Percentiles rank a stretch among this genome's conserved stretches.
phyloP scores from a whole-genome alignment of 2,797 vertebrate genomes.

The Myiothlypis chrysogaster region DNA sequence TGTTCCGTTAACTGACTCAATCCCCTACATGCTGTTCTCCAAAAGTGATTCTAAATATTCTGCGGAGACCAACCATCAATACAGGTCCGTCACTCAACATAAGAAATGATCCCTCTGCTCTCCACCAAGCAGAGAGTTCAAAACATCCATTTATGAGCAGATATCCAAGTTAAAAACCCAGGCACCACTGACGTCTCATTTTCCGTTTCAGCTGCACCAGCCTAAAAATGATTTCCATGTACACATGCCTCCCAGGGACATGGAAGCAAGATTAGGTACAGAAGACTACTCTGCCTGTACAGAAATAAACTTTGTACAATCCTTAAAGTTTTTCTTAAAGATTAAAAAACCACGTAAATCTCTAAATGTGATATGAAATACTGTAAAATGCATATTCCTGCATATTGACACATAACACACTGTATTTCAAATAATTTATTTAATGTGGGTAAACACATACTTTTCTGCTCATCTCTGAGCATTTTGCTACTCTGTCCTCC shows the following conservation, averaged over 20 bases:
- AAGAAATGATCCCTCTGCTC: neutral
- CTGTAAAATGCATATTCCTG: neutral
- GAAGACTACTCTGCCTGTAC: neutral
- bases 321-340: neutral
- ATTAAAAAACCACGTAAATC: rapidly evolving
- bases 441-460: neutral
- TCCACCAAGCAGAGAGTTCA: neutral
- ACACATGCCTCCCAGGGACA: neutral
- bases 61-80: neutral
- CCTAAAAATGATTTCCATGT: neutral
- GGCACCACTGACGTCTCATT: neutral
- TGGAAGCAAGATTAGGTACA: neutral
- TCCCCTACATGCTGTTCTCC: rapidly evolving
- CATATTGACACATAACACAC: neutral
- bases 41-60: neutral
- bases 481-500: slow-evolving; percentile 31
- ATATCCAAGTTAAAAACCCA: neutral
- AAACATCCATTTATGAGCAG: neutral
- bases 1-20: neutral
- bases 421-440: neutral
- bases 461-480: neutral
- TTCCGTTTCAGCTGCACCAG: neutral
- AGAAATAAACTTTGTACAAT: neutral
- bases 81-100: neutral
- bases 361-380: neutral